phyloP scores from a whole-genome alignment of 2,888 invertebrate genomes.

The Orthosia cruda region DNA sequence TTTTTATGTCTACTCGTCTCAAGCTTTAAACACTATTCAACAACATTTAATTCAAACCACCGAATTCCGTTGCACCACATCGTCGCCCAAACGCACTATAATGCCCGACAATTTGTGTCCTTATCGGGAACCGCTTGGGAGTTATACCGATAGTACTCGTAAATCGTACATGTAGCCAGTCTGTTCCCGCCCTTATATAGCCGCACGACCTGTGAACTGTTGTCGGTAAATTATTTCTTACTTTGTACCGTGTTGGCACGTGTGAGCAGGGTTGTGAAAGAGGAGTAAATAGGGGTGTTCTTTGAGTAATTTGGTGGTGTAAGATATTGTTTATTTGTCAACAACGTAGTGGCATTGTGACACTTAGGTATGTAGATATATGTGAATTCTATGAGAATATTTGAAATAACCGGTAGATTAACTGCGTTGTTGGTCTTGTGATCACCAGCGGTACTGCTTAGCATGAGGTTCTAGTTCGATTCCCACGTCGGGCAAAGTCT shows the following conservation, averaged over 20 bases:
- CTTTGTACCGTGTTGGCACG: conserved; percentile 30
- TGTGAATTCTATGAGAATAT: too few relatives aligned
- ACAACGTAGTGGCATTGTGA: too few relatives aligned
- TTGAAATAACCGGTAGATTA: too few relatives aligned
- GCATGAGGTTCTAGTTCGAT: too few relatives aligned
- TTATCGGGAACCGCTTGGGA: conserved; percentile 34
- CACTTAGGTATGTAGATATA: too few relatives aligned
- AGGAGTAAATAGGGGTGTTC: background rate
- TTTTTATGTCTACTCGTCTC: background rate
- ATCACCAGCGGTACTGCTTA: too few relatives aligned
- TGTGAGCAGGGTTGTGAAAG: background rate
- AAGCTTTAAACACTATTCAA: conserved; percentile 7
- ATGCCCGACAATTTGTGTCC: conserved; percentile 41
- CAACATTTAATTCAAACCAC: conserved; percentile 10
- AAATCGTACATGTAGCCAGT: conserved; percentile 47
- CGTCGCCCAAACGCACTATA: conserved; percentile 33
- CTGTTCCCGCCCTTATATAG: conserved; percentile 31
- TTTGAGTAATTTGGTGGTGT: background rate
- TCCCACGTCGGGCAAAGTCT: too few relatives aligned
- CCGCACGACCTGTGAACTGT: conserved; percentile 25
- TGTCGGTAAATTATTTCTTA: conserved; percentile 38
- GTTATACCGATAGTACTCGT: conserved; percentile 48
- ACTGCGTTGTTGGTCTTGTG: too few relatives aligned
- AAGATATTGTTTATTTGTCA: background rate
- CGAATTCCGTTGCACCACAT: conserved; percentile 25